These are phyloP conservation scores for Cabera pusaria DNA, from an alignment of 2,888 invertebrate species.

Conservation along the genomic window DNA sequence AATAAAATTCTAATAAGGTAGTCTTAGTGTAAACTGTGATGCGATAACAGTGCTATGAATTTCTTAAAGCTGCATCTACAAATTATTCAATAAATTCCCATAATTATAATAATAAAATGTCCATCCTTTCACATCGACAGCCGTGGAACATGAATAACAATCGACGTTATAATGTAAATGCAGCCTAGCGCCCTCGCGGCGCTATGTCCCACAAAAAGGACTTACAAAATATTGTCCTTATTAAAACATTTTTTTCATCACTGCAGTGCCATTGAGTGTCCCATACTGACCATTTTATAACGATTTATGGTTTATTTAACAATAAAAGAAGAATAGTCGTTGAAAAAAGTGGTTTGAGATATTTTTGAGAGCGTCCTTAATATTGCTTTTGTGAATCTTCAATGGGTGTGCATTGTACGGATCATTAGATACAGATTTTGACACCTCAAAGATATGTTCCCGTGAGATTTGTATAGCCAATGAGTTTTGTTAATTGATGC, in stretches of 20 bases:
- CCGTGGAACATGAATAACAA: constrained; percentile 58
- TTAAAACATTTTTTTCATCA: constrained; percentile 47
- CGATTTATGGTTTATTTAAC: constrained; percentile 82
- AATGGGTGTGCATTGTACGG: constrained; percentile 52
- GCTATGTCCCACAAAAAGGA: constrained; percentile 57
- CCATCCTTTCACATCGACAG: constrained; percentile 43
- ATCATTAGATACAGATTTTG: constrained; percentile 69
- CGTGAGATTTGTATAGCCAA: constrained; percentile 53
- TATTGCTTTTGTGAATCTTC: constrained; percentile 54
- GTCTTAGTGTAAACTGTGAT: too few species aligned
- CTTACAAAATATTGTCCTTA: constrained; percentile 61
- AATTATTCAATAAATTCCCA: constrained; percentile 32
- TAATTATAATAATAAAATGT: constrained; percentile 39
- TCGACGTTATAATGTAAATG: constrained; percentile 70
- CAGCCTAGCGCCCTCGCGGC: constrained; percentile 69
- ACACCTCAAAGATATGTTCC: constrained; percentile 57
- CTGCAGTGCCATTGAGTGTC: constrained; percentile 58
- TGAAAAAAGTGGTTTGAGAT: constrained; percentile 49
- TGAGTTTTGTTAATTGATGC: constrained; percentile 39
- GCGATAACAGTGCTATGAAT: too few species aligned
- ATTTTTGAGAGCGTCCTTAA: constrained; percentile 50
- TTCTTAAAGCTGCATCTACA: constrained; percentile 1
- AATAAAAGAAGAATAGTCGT: constrained; percentile 66
- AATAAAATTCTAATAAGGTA: too few species aligned
- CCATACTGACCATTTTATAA: constrained; percentile 72